These are phyloP conservation scores for Cyprinodon diabolis DNA, from an alignment of 2,797 vertebrate genomes.

Conservation along the genomic window DNA sequence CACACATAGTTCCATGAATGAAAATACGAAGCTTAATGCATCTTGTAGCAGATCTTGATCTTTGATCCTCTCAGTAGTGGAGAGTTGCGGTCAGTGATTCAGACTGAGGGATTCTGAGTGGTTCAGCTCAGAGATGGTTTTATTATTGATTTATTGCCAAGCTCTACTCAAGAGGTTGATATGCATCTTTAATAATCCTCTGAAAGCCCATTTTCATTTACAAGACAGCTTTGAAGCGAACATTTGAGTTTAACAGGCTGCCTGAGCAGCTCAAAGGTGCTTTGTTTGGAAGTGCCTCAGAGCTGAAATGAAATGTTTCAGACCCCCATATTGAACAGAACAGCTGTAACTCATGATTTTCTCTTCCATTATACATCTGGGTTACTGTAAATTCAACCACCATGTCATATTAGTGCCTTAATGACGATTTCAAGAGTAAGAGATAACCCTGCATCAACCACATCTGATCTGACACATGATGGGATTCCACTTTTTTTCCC, in stretches of 20 bases:
- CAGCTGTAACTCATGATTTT: neutral
- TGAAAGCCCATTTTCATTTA: conserved; percentile 21
- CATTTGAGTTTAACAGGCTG: neutral
- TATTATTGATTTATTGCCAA: conserved; percentile 23
- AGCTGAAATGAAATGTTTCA: conserved; percentile 18
- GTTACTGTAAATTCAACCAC: neutral
- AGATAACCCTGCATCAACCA: neutral
- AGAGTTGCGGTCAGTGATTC: conserved; percentile 22
- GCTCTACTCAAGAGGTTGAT: conserved; percentile 9
- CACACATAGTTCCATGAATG: conserved; percentile 1
- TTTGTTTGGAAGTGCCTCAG: conserved; percentile 8
- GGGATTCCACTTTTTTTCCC: neutral
- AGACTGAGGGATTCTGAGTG: conserved; percentile 11
- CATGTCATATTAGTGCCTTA: neutral
- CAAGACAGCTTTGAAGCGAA: conserved; percentile 17
- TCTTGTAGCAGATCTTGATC: neutral
- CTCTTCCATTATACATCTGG: neutral
- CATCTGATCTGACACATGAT: neutral
- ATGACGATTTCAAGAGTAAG: neutral
- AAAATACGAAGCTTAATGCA: neutral
- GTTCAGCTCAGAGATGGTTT: conserved; percentile 18
- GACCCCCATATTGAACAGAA: conserved; percentile 1
- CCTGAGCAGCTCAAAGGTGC: conserved; percentile 11
- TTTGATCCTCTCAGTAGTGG: conserved; percentile 5
- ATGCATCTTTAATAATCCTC: conserved; percentile 20